These are phyloP conservation scores for Thereva unica DNA, from an alignment of 2,888 invertebrate species.

Conservation along the genomic window DNA sequence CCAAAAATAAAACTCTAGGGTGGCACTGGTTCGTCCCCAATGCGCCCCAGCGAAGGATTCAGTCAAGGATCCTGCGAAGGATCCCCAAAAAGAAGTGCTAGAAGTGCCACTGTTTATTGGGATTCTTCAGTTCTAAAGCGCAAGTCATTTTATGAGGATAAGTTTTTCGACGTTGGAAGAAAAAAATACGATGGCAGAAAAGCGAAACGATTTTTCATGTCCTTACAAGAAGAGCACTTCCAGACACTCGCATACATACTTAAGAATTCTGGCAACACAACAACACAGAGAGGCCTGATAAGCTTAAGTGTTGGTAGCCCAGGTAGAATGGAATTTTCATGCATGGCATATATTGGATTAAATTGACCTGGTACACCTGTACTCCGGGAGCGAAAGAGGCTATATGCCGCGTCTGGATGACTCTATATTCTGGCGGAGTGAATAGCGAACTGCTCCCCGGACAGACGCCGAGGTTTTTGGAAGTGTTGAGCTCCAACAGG, in stretches of 20 bases:
- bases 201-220: not conserved
- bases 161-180: conserved; percentile 10
- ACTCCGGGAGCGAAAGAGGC: conserved; percentile 29
- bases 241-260: not conserved
- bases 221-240: conserved; percentile 5
- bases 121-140: conserved; percentile 32
- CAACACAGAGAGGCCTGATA: conserved; percentile 7
- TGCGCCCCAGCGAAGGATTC: too few species aligned
- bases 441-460: conserved; percentile 16
- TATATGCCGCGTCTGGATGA: conserved; percentile 31
- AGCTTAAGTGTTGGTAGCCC: conserved; percentile 25
- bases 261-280: not conserved
- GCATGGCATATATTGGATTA: conserved; percentile 35
- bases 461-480: conserved; percentile 5
- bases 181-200: too few species aligned
- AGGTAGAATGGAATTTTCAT: conserved; percentile 34
- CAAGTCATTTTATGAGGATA: conserved; percentile 34
- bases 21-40: conserved; percentile 19
- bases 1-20: conserved; percentile 23
- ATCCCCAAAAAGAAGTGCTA: conserved; percentile 12
- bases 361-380: conserved; percentile 34
- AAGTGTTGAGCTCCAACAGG: conserved; percentile 1
- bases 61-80: too few species aligned
- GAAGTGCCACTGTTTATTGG: conserved; percentile 35
- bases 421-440: conserved; percentile 29